These are phyloP conservation scores for Embiotoca jacksoni DNA, from an alignment of 2,113 vertebrate species.

Conservation along the genomic window DNA sequence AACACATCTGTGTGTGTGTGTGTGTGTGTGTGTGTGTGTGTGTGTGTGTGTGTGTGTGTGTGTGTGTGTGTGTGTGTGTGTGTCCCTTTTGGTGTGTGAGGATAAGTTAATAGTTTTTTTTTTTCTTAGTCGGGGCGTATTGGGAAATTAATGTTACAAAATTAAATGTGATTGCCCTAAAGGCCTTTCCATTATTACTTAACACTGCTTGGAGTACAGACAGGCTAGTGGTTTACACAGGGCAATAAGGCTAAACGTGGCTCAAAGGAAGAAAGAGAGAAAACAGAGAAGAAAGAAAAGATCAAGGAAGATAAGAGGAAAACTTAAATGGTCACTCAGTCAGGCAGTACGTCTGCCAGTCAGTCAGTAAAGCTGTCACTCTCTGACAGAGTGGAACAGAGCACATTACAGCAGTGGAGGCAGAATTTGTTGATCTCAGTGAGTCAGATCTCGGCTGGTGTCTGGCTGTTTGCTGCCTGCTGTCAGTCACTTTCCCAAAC, in stretches of 20 bases:
- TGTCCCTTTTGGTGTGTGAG: conserved; percentile 26
- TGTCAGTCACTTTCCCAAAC: conserved; percentile 70
- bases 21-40: neutral
- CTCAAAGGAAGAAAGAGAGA: conserved; percentile 14
- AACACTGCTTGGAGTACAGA: conserved; percentile 41
- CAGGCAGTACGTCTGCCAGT: conserved; percentile 33
- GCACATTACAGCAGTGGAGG: conserved; percentile 52
- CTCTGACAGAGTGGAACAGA: conserved; percentile 47
- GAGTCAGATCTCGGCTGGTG: conserved; percentile 63
- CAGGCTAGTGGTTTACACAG: neutral
- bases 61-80: conserved; percentile 1
- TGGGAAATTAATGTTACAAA: conserved; percentile 71
- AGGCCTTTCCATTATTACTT: conserved; percentile 69
- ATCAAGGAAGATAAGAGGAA: conserved; percentile 12
- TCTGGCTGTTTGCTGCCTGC: conserved; percentile 66
- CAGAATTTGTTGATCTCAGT: conserved; percentile 59
- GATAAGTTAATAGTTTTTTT: conserved; percentile 60
- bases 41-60: conserved; percentile 25
- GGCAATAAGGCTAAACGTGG: conserved; percentile 31
- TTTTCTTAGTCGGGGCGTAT: conserved; percentile 26
- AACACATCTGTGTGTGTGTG: neutral
- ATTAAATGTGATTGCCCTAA: conserved; percentile 61
- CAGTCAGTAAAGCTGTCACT: conserved; percentile 48
- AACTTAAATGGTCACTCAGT: conserved; percentile 42
- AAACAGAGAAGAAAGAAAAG: neutral